These are phyloP conservation scores for fruit fly (Drosophila melanogaster) DNA, from an alignment of 1,140 invertebrate genomes.

Conservation along the genomic window Release_6_plus_ISO1_MT NT_033779.5:3424001-3424500, in stretches of 20 bases:
- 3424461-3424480: no score
- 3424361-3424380: conserved; percentile 25
- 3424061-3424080: conserved; percentile 5
- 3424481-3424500: no score
- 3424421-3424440: no score
- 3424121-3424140: conserved; percentile 82
- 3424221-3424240: conserved; percentile 45
- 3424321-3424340: conserved; percentile 31
- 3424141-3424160: conserved; percentile 74
- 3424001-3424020: conserved; percentile 4
- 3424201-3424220: conserved; percentile 8
- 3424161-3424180: conserved; percentile 70
- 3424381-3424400: neutral
- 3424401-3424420: no score
- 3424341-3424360: conserved; percentile 13
- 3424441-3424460: no score
- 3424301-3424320: conserved; percentile 47
- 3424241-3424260: conserved; percentile 29
- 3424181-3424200: conserved; percentile 36
- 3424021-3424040: conserved; percentile 35
- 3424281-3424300: conserved; percentile 43
- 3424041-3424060: conserved; percentile 63
- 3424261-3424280: conserved; percentile 6
- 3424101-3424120: conserved; percentile 42
- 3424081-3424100: neutral